These are phyloP conservation scores for Prunella fulvescens DNA, from an alignment of 2,113 vertebrate genomes.

Conservation along the genomic window DNA sequence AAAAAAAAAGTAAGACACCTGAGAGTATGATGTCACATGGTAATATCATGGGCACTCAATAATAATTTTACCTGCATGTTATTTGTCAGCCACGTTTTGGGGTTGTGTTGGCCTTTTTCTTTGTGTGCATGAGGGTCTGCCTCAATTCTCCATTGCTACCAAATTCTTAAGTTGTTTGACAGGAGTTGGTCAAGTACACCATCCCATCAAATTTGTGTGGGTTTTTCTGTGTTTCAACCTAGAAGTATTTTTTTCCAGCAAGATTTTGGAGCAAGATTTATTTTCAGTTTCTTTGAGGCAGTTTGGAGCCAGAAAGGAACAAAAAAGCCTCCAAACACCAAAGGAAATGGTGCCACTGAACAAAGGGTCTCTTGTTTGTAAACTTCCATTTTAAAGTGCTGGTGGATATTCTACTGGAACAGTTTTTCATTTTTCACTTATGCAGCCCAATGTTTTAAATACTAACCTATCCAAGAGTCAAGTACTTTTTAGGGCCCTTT, in stretches of 20 bases:
- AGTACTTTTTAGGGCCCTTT: neutral
- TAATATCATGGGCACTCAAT: neutral
- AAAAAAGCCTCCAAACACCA: constrained; percentile 2
- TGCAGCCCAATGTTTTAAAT: neutral
- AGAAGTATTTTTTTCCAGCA: neutral
- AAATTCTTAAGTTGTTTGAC: neutral
- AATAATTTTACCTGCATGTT: neutral
- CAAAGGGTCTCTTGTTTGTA: constrained; percentile 40
- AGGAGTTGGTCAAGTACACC: fast-evolving
- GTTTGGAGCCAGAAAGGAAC: constrained; percentile 33
- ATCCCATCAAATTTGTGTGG: neutral
- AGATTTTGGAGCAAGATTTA: neutral
- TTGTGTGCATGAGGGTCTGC: neutral
- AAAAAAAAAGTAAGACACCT: neutral
- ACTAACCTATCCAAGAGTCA: neutral
- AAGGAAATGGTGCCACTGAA: neutral
- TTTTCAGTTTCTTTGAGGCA: neutral
- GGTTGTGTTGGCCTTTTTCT: neutral
- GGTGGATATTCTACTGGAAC: neutral
- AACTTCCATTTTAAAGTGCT: constrained; percentile 16
- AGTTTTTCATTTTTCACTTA: constrained; percentile 7
- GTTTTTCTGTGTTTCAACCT: neutral
- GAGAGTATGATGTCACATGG: neutral
- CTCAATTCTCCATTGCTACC: neutral
- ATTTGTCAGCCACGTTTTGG: neutral